These are phyloP conservation scores for Anolis carolinensis DNA, from an alignment of 2,113 vertebrate genomes.

Conservation along the genomic window DNA sequence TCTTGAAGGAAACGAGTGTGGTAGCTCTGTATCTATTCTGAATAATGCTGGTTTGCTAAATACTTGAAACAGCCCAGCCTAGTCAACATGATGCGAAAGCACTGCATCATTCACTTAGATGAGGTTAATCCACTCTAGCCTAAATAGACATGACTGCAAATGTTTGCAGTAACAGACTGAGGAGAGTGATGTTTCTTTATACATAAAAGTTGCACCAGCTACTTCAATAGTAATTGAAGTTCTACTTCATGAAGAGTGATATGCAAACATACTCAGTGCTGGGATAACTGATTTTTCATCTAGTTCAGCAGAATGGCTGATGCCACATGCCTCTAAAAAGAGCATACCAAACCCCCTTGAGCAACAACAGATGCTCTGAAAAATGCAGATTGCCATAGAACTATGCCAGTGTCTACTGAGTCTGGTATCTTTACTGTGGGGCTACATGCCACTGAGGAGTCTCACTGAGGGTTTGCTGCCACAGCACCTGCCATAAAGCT, in stretches of 20 bases:
- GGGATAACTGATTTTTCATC: constrained; percentile 43
- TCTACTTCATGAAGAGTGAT: constrained; percentile 38
- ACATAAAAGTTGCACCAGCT: not conserved
- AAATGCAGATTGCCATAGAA: constrained; percentile 2
- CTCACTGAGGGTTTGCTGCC: constrained; percentile 25
- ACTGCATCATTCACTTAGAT: not conserved
- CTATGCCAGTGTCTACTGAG: fast-evolving
- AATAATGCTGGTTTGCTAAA: not conserved
- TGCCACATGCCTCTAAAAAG: not conserved
- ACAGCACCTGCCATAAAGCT: constrained; percentile 46
- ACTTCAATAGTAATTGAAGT: constrained; percentile 34
- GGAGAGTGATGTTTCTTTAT: constrained; percentile 22
- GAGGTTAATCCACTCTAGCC: constrained; percentile 31
- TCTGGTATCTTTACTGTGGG: not conserved
- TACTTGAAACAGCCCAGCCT: not conserved
- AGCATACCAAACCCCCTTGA: not conserved
- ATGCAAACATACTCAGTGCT: constrained; percentile 41
- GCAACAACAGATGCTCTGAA: not conserved
- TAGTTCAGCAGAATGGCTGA: constrained; percentile 22
- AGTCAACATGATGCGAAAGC: not conserved
- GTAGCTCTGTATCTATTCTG: not conserved
- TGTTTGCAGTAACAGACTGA: not conserved
- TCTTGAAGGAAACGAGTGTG: not conserved
- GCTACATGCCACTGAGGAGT: not conserved
- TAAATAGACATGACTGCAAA: not conserved